Base-by-base conservation (phyloP, 1,140 invertebrate genomes). In the Lanistes nyassanus region DNA sequence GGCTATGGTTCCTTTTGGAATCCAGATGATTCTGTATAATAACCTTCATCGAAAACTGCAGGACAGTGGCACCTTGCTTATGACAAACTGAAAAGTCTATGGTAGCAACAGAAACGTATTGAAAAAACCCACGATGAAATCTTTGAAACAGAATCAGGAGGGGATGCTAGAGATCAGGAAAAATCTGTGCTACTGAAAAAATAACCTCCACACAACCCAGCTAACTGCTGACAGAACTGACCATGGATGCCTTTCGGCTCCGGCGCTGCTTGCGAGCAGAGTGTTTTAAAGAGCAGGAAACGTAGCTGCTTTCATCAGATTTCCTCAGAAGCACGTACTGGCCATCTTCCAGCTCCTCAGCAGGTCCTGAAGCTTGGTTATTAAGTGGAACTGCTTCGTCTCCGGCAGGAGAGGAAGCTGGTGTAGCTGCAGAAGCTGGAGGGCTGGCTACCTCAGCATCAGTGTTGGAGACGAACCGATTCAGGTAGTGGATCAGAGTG, bases 401-500 rank as follows among this genome's bases (percentile, higher is more conserved):
- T 31, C n/a, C 9, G 62, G 62, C 21, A 34, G 31, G 62, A 36
- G 62, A 34, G 5, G 26, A 34, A 37, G 29, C 62, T 34, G 26
- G 64, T 36, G 26, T 34, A 65, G 29, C 19, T 55, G 11, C 19
- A 26, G 29, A 19, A 5, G 29, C 34, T 55, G 58, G 34, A 19
- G n/a, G 62, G 69, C 55, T 74, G 66, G 71, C 51, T 23, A 29
- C n/a, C 36, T 72, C 34, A 16, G 47, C 31, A 47, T 77, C 74
- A 16, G 77, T 66, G n/a, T 47, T 72, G 16, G 72, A 65, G 34
- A 74, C 62, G 36, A 82, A 84, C 42, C 82, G 80, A 70, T 86
- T 81, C 56, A 87, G 78, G 71, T 87, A 86, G 34, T 77, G 83
- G 19, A 87, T 80, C 21, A 89, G 78, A 3, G 86, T 85, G 64